These are phyloP conservation scores for Epistrophe grossulariae DNA, from an alignment of 2,888 invertebrate genomes.

Conservation along the genomic window DNA sequence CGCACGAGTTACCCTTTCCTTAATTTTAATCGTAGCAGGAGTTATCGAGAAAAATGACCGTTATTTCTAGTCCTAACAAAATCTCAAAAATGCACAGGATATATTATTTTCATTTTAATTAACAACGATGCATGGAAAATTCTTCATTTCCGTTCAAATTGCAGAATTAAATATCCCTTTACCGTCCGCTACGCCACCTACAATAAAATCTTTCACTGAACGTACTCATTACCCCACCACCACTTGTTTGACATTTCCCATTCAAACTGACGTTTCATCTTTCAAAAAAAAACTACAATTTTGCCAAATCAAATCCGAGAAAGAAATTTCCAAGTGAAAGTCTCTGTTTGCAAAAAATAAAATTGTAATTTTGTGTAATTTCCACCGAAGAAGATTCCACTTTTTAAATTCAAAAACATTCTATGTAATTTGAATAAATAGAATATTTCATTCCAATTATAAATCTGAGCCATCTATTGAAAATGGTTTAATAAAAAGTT, in stretches of 20 bases:
- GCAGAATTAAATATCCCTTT: not conserved
- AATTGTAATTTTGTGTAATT: conserved; percentile 40
- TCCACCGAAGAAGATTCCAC: conserved; percentile 1
- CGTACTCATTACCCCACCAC: conserved; percentile 27
- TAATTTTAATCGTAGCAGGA: too few species aligned
- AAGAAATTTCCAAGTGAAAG: conserved; percentile 74
- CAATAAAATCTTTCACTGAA: conserved; percentile 19
- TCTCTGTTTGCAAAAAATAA: conserved; percentile 39
- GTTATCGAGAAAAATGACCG: too few species aligned
- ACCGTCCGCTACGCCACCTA: conserved; percentile 14
- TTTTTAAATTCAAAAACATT: not conserved
- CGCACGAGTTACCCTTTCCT: too few species aligned
- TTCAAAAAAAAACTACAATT: conserved; percentile 67
- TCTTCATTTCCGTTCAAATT: not conserved
- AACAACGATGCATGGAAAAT: not conserved
- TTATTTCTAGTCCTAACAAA: too few species aligned
- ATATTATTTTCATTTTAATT: too few species aligned
- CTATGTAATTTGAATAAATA: conserved; percentile 1
- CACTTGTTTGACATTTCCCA: conserved; percentile 70
- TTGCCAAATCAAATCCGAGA: conserved; percentile 66
- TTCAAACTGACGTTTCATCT: conserved; percentile 59
- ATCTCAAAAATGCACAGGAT: too few species aligned
- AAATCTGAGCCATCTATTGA: not conserved
- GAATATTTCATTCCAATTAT: not conserved
- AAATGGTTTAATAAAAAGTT: conserved; percentile 59